Conservation (phyloP, 2,797 vertebrate species). For the Pipistrellus nathusii region DNA sequence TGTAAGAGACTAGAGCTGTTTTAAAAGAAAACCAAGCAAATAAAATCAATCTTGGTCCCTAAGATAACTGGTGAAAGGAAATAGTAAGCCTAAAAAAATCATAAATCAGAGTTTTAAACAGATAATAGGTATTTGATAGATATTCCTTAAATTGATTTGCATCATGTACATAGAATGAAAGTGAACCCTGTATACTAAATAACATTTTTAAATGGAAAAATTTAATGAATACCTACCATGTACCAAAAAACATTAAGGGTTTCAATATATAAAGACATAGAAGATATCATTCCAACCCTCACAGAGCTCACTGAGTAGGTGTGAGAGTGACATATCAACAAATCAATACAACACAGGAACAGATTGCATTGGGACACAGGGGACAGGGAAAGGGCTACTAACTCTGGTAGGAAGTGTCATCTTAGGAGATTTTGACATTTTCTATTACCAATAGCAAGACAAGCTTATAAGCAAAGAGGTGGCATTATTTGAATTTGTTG, state of each 20-base stretch:
- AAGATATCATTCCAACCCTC: neutral
- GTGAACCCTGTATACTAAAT: slow-evolving; percentile 9
- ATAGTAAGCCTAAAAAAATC: neutral
- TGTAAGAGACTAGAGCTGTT: slow-evolving; percentile 16
- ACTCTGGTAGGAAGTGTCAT: neutral
- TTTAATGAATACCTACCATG: neutral
- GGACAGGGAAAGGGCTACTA: neutral
- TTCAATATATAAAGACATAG: neutral
- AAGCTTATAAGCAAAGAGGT: neutral
- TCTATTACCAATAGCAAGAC: neutral
- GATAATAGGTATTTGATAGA: neutral
- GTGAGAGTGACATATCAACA: neutral
- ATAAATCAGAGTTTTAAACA: neutral
- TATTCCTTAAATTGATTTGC: neutral
- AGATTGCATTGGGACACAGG: too few relatives aligned
- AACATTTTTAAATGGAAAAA: neutral
- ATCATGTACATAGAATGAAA: neutral
- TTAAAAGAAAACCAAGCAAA: slow-evolving; percentile 16
- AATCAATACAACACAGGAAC: neutral
- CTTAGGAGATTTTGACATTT: neutral
- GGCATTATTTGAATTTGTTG: neutral
- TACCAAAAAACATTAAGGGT: neutral
- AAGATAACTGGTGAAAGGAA: slow-evolving; percentile 17
- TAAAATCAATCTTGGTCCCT: neutral
- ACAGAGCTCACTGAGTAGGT: neutral